Evolutionary conservation across 2,113 vertebrate species (phyloP), one percentile per base, ranked within the genome.

Genomic region (Sitta europaea): DNA sequence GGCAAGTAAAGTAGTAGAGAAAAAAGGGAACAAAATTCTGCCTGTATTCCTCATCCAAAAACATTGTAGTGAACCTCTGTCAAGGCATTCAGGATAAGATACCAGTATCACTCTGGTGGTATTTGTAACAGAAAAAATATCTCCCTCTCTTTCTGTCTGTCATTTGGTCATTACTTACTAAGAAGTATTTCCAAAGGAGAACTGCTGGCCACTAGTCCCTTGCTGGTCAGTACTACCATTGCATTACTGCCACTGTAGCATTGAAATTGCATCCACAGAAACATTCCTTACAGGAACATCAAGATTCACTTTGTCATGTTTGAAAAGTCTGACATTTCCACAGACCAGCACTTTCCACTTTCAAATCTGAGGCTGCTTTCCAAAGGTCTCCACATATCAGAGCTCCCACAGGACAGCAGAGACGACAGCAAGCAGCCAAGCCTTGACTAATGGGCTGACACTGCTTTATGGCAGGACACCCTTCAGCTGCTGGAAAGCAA

Each of bases 321-420:
- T 89, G 90, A 81, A 81, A 92, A 91, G 55, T 47, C 71, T 96
- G 92, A 94, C 87, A 86, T 90, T 95, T 91, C 62, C 87, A 90
- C 57, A 88, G 58, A 78, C 53, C 66, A 79, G 77, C 33, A 53
- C 21, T 61, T 77, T 47, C 86, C 73, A 76, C 76, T 79, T 96
- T 45, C 62, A 83, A 78, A 89, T 82, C 5, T 55, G 74, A 86
- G 74, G 36, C 66, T 79, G 90, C 62, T 90, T 90, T 90, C 66
- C 63, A 88, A 87, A 96, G 85, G 54, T 76, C 62, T 90, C 6
- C 35, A 45, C 80, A 35, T n/a, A 75, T 53, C 74, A 88, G 40
- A 80, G 47, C 62, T 94, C 87, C 74, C 13, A 0, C 38, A 80
- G 90, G 78, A 90, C 36, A 79, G 71, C 54, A 71, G 47, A 71